These are phyloP conservation scores for Percina caprodes DNA, from an alignment of 2,113 vertebrate genomes.

Conservation along the genomic window DNA sequence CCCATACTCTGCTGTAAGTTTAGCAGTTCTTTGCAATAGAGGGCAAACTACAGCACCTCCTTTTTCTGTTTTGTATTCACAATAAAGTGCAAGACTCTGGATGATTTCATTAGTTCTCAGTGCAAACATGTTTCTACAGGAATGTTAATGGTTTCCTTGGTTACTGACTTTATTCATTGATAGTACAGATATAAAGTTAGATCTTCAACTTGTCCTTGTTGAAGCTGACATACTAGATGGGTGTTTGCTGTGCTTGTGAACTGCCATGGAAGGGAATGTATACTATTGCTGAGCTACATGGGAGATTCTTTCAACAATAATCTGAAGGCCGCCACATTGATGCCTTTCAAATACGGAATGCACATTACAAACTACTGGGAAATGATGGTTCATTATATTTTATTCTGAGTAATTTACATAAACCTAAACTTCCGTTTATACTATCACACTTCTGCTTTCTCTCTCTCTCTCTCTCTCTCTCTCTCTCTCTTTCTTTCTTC, in stretches of 20 bases:
- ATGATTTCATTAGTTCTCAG: slow-evolving; percentile 11
- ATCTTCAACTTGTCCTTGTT: neutral
- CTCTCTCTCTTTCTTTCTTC: neutral
- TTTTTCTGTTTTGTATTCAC: slow-evolving; percentile 10
- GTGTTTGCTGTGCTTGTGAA: neutral
- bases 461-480: neutral
- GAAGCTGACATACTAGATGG: neutral
- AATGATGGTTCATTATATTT: neutral
- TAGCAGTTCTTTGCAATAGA: slow-evolving; percentile 8
- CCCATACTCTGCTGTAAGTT: slow-evolving; percentile 11
- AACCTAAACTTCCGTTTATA: neutral
- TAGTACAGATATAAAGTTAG: neutral
- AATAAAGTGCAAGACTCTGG: neutral
- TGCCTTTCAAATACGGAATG: neutral
- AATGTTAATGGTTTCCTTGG: slow-evolving; percentile 2
- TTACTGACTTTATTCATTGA: neutral
- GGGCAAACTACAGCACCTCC: neutral
- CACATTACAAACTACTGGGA: neutral
- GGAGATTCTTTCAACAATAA: neutral
- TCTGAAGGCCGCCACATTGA: neutral
- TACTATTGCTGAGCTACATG: neutral
- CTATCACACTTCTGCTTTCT: neutral
- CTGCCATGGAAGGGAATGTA: neutral
- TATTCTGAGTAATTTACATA: neutral
- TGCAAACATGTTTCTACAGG: neutral